phyloP scores from a whole-genome alignment of 2,888 invertebrate species.

The Machimus rusticus region DNA sequence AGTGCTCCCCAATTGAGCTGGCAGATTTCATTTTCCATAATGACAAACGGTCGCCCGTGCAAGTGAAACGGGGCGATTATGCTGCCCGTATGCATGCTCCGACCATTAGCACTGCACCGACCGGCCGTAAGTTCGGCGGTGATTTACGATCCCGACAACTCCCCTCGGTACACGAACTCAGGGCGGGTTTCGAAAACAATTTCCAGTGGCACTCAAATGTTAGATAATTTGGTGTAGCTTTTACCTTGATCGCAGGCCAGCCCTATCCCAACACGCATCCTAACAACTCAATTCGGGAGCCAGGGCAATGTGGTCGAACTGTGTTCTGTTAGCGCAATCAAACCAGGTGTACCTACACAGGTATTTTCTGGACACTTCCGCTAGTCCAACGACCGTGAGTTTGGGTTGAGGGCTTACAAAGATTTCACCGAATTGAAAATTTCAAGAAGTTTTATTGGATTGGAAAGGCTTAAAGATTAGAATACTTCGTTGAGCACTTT shows the following conservation, averaged over 20 bases:
- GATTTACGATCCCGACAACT: not conserved
- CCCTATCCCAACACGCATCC: not conserved
- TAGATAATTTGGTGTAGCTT: not conserved
- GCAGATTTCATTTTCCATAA: conserved; percentile 17
- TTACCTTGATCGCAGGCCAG: not conserved
- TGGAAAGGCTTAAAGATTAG: not conserved
- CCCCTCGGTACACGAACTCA: not conserved
- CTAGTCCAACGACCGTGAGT: not conserved
- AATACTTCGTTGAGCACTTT: not conserved
- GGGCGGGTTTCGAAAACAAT: not conserved
- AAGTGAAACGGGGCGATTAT: not conserved
- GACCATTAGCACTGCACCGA: not conserved
- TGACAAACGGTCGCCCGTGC: not conserved
- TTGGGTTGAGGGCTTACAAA: not conserved
- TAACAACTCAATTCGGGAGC: not conserved
- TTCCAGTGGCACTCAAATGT: conserved; percentile 11
- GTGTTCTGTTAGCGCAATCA: not conserved
- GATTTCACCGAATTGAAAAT: not conserved
- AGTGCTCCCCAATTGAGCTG: not conserved
- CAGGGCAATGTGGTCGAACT: not conserved
- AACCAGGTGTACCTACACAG: not conserved
- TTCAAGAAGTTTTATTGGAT: conserved; percentile 21
- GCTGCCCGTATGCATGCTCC: not conserved
- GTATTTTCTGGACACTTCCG: not conserved
- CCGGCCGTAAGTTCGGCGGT: not conserved